These are phyloP conservation scores for Hybos culiciformis DNA, from an alignment of 2,888 invertebrate genomes.

Conservation along the genomic window DNA sequence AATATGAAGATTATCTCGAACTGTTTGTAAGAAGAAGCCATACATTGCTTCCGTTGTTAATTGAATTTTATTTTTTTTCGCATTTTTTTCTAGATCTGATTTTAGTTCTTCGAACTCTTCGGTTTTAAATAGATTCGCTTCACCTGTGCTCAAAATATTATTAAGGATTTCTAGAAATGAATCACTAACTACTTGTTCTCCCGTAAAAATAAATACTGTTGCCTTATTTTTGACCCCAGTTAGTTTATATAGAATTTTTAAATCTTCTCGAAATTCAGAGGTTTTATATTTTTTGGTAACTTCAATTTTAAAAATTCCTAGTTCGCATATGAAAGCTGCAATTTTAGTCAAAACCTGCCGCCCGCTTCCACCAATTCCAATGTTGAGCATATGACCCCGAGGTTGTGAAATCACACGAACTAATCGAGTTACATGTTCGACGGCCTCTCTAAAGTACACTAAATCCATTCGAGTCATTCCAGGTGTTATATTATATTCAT, in stretches of 20 bases:
- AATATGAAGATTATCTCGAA: conserved; percentile 62
- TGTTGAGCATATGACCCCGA: conserved; percentile 67
- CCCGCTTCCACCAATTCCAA: conserved; percentile 79
- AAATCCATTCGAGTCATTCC: conserved; percentile 68
- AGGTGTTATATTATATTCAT: conserved; percentile 54
- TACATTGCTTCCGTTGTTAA: conserved; percentile 58
- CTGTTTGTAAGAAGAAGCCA: conserved; percentile 61
- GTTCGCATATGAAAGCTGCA: conserved; percentile 67
- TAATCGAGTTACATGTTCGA: conserved; percentile 72
- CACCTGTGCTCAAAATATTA: conserved; percentile 76
- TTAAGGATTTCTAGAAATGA: conserved; percentile 79
- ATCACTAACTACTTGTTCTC: conserved; percentile 73
- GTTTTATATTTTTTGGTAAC: conserved; percentile 65
- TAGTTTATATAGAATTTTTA: conserved; percentile 57
- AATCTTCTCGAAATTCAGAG: conserved; percentile 66
- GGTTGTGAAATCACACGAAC: conserved; percentile 73
- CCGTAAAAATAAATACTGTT: conserved; percentile 71
- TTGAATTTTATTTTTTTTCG: conserved; percentile 31
- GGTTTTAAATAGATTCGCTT: conserved; percentile 74
- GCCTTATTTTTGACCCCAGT: conserved; percentile 63
- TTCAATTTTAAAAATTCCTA: conserved; percentile 61
- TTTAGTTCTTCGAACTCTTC: conserved; percentile 72
- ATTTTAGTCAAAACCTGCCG: conserved; percentile 66
- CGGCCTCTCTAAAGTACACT: conserved; percentile 74
- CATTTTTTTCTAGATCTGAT: conserved; percentile 23